Conservation (phyloP, 1,140 invertebrate species). For the Hermatobates lingyangjiaoensis region DNA sequence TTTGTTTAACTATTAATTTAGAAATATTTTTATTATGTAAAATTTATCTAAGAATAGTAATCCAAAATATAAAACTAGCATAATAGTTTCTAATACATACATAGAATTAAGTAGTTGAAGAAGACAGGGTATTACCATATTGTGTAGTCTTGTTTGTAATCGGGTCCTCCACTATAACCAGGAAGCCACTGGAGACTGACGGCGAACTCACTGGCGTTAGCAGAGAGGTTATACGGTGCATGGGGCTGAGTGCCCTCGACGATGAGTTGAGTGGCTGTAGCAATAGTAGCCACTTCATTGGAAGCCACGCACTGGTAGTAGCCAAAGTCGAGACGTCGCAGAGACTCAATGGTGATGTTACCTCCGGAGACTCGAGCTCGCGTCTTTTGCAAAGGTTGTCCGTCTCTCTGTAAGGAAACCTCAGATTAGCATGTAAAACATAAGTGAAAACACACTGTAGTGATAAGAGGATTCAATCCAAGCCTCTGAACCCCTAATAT, state of each 20-base stretch:
- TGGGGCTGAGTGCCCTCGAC: constrained; percentile 92
- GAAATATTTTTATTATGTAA: no score
- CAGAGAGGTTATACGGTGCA: constrained; percentile 83
- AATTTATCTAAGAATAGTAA: no score
- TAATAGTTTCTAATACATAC: no score
- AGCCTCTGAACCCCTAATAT: no score
- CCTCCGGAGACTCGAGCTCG: constrained; percentile 58
- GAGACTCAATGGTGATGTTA: constrained; percentile 76
- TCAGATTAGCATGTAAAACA: no score
- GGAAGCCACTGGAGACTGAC: constrained; percentile 83
- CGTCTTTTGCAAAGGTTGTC: constrained; percentile 55
- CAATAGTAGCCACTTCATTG: constrained; percentile 86
- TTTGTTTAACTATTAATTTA: no score
- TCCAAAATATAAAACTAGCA: no score
- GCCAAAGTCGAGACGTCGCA: constrained; percentile 77
- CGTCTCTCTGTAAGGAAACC: constrained; percentile 50
- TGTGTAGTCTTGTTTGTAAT: constrained; percentile 85
- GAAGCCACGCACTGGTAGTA: constrained; percentile 85
- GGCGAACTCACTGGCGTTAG: constrained; percentile 67
- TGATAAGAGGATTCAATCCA: no score
- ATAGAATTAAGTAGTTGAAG: no score
- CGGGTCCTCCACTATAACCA: constrained; percentile 82
- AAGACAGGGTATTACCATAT: constrained; percentile 74
- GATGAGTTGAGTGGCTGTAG: constrained; percentile 71
- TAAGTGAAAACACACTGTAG: no score